phyloP scores from a whole-genome alignment of 2,888 invertebrate species.

The Girardia tigrina region DNA sequence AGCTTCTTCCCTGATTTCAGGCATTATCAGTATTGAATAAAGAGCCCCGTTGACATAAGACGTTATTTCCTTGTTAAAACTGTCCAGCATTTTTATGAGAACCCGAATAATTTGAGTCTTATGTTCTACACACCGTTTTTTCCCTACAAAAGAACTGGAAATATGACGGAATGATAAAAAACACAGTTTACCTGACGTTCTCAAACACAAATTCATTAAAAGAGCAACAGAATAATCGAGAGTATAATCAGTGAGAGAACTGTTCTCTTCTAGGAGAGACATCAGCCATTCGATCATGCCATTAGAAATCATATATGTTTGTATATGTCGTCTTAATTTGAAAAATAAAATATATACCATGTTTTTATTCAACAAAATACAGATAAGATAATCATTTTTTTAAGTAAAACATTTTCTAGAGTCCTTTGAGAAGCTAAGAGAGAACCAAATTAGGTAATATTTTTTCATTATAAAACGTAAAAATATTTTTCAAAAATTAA shows the following conservation, averaged over 20 bases:
- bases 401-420: too few species aligned
- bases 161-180: conserved; percentile 36
- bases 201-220: conserved; percentile 60
- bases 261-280: conserved; percentile 52
- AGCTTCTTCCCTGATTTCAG: conserved; percentile 52
- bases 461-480: too few species aligned
- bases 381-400: too few species aligned
- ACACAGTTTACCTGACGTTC: conserved; percentile 51
- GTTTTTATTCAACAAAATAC: too few species aligned
- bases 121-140: conserved; percentile 46
- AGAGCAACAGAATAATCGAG: conserved; percentile 60
- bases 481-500: too few species aligned
- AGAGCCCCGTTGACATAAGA: conserved; percentile 55
- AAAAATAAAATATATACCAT: too few species aligned
- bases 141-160: conserved; percentile 46
- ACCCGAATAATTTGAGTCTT: conserved; percentile 48
- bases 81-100: conserved; percentile 50
- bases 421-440: too few species aligned
- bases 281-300: conserved; percentile 57
- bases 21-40: conserved; percentile 53
- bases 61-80: conserved; percentile 51
- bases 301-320: conserved; percentile 1
- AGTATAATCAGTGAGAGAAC: conserved; percentile 54
- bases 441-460: too few species aligned
- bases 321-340: conserved; percentile 3